A percentile compares a stretch with the other conserved stretches of the same genome.
Conservation (phyloP, 2,113 vertebrate species). For the Podarcis muralis region DNA sequence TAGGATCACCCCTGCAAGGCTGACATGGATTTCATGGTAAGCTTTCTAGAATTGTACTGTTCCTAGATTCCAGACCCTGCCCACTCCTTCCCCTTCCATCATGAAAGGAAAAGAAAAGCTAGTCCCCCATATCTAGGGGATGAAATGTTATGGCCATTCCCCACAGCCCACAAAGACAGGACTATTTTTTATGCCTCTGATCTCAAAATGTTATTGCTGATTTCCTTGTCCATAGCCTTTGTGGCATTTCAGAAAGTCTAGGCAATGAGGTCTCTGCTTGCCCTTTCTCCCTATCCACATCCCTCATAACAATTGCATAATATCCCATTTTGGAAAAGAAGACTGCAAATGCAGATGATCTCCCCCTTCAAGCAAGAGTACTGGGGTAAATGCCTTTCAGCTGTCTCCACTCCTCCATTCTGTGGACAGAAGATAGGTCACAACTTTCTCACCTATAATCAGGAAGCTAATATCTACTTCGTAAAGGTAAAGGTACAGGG, state of each 20-base stretch:
- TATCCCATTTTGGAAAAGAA: not conserved
- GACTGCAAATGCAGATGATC: not conserved
- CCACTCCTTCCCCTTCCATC: not conserved
- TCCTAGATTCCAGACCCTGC: not conserved
- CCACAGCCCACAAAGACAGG: not conserved
- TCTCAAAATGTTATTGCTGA: not conserved
- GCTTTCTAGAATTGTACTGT: not conserved
- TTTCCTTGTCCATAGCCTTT: not conserved
- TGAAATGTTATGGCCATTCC: not conserved
- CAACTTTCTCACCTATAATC: no score
- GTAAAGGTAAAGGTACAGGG: no score
- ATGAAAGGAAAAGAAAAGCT: not conserved
- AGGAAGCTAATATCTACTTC: no score
- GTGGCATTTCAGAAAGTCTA: not conserved
- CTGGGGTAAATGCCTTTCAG: not conserved
- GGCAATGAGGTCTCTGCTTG: not conserved
- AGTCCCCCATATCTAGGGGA: not conserved
- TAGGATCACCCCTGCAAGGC: not conserved
- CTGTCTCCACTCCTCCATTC: not conserved
- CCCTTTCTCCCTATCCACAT: not conserved
- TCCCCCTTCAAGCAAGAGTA: not conserved
- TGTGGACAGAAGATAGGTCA: not conserved
- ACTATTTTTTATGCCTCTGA: not conserved
- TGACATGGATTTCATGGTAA: constrained; percentile 10
- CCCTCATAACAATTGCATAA: not conserved